These are phyloP conservation scores for Samia ricini DNA, from an alignment of 1,140 invertebrate species.

Conservation along the genomic window DNA sequence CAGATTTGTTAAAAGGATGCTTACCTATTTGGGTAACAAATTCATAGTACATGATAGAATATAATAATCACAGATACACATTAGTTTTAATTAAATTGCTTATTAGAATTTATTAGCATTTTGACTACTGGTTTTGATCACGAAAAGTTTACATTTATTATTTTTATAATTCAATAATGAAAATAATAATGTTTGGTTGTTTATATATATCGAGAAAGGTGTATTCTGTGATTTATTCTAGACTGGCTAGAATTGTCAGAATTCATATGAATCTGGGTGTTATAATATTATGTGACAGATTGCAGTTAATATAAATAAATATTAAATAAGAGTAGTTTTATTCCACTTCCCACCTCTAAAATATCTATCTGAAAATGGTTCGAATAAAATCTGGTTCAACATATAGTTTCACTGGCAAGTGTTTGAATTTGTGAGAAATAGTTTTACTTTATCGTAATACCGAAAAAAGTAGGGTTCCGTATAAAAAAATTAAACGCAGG, in stretches of 20 bases:
- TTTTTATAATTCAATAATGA: too few relatives aligned
- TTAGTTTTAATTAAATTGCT: not conserved
- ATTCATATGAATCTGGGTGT: slow-evolving; percentile 55
- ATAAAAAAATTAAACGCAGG: too few relatives aligned
- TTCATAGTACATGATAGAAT: slow-evolving; percentile 14
- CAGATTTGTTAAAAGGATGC: slow-evolving; percentile 42
- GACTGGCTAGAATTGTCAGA: slow-evolving; percentile 52
- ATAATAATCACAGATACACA: slow-evolving; percentile 21
- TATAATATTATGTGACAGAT: slow-evolving; percentile 56
- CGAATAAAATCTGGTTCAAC: too few relatives aligned
- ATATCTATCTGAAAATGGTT: too few relatives aligned
- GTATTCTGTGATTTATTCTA: slow-evolving; percentile 52
- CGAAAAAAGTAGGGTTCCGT: too few relatives aligned
- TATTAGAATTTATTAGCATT: not conserved
- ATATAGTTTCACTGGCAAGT: too few relatives aligned
- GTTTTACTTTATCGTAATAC: too few relatives aligned
- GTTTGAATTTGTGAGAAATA: too few relatives aligned
- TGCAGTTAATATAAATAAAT: slow-evolving; percentile 58
- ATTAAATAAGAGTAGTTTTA: slow-evolving; percentile 35
- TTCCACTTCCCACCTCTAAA: slow-evolving; percentile 18
- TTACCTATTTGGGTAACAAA: not conserved
- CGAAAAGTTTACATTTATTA: too few relatives aligned
- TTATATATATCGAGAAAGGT: slow-evolving; percentile 14
- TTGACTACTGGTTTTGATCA: not conserved
- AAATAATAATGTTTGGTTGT: not conserved